A percentile compares a stretch with the other conserved stretches of the same genome.
Conservation (phyloP, 2,797 vertebrate genomes). For the Cuculus canorus region DNA sequence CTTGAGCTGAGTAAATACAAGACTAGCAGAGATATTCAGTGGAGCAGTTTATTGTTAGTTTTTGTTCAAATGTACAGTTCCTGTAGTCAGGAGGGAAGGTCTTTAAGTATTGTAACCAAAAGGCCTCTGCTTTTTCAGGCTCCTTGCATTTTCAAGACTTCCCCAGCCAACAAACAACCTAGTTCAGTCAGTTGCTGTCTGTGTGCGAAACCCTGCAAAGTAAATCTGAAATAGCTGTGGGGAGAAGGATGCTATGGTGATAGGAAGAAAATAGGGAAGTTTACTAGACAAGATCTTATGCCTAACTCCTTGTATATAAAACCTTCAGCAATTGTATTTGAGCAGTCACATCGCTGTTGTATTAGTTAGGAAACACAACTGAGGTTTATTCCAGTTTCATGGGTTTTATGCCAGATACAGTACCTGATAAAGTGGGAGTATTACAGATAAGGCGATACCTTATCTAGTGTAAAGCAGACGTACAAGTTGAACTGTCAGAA, state of each 20-base stretch:
- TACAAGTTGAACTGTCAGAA: not conserved
- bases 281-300: not conserved
- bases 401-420: not conserved
- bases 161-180: not conserved
- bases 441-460: not conserved
- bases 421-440: not conserved
- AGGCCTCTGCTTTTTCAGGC: not conserved
- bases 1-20: not conserved
- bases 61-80: not conserved
- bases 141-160: not conserved
- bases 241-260: not conserved
- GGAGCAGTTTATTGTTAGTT: not conserved
- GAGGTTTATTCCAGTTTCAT: not conserved
- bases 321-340: not conserved
- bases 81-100: not conserved
- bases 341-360: not conserved
- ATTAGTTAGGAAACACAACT: not conserved
- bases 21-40: not conserved
- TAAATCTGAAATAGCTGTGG: not conserved
- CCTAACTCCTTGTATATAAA: not conserved
- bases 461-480: not conserved
- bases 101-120: not conserved
- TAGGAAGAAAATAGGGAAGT: not conserved
- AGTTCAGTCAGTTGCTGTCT: not conserved
- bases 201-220: not conserved